phyloP scores from a whole-genome alignment of 2,113 vertebrate genomes.

The Anser brachyrhynchus region DNA sequence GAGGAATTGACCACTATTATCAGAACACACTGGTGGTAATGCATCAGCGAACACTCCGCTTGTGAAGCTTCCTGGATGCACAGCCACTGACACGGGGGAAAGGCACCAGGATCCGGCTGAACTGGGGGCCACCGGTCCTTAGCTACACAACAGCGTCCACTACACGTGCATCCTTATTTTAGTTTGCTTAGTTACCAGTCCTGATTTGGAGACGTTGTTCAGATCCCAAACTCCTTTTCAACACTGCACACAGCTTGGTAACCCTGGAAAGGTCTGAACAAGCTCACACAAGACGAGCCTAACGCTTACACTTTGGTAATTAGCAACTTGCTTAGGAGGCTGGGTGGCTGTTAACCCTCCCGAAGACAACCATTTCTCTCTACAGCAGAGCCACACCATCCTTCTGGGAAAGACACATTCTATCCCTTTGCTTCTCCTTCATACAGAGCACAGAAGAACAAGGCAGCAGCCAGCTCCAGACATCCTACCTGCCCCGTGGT shows the following conservation, averaged over 20 bases:
- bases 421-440: background rate
- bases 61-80: background rate
- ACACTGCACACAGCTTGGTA: fast-evolving
- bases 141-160: fast-evolving
- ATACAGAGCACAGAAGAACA: background rate
- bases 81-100: background rate
- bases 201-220: background rate
- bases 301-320: background rate
- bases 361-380: background rate
- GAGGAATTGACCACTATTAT: conserved; percentile 64
- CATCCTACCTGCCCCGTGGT: background rate
- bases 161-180: background rate
- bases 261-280: background rate
- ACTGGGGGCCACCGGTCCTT: background rate
- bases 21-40: conserved; percentile 48
- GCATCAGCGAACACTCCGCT: background rate
- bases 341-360: background rate
- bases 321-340: background rate
- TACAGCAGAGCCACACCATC: background rate
- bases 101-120: background rate
- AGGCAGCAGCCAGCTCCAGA: background rate
- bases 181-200: background rate
- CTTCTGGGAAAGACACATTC: background rate
- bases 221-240: background rate
- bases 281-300: background rate